These are phyloP conservation scores for Saturnia japonica DNA, from an alignment of 2,888 invertebrate species.

Conservation along the genomic window DNA sequence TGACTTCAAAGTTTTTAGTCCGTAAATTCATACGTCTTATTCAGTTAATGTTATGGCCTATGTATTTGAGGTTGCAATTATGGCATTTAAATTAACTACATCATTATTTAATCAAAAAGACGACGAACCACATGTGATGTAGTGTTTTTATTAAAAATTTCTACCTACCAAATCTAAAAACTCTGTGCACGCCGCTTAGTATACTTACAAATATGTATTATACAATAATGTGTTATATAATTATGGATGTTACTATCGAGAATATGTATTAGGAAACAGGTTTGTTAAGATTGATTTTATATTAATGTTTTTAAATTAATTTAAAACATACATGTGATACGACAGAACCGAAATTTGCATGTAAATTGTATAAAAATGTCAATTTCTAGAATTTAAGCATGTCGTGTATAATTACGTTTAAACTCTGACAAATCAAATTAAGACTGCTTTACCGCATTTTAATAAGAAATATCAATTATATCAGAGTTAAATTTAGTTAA, in stretches of 20 bases:
- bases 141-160: no score
- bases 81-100: no score
- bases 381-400: background rate
- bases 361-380: background rate
- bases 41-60: no score
- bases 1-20: no score
- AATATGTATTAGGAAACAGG: background rate
- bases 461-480: background rate
- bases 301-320: background rate
- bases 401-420: background rate
- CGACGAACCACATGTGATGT: no score
- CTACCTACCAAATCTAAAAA: no score
- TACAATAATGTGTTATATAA: background rate
- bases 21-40: no score
- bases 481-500: background rate
- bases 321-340: background rate
- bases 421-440: background rate
- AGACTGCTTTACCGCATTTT: constrained; percentile 6
- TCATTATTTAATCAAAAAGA: no score
- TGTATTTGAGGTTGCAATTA: no score
- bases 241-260: background rate
- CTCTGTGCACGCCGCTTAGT: no score
- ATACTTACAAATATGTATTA: no score
- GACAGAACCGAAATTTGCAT: background rate
- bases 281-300: background rate